A percentile compares a stretch with the other conserved stretches of the same genome.
Evolutionary conservation across 2,797 vertebrate species (phyloP).

Genomic region (Cossypha heuglini): DNA sequence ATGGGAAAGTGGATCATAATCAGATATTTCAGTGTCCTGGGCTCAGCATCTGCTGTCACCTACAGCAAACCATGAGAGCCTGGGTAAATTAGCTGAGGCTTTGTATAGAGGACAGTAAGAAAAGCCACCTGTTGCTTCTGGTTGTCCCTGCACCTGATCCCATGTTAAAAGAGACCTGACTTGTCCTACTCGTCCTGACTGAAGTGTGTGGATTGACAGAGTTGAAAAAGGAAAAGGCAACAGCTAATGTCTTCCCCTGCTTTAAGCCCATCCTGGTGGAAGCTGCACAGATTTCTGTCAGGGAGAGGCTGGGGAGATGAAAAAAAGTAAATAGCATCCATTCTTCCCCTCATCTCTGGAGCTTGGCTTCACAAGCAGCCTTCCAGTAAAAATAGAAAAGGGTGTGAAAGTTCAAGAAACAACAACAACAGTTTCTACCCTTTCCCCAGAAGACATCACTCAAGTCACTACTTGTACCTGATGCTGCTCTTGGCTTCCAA

Average conservation of each 20-base stretch:
- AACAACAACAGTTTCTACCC: background rate
- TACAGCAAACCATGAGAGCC: background rate
- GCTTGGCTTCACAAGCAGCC: background rate
- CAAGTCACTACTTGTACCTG: background rate
- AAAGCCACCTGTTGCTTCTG: background rate
- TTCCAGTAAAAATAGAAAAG: background rate
- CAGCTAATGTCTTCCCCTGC: background rate
- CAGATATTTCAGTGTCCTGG: background rate
- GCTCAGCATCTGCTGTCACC: background rate
- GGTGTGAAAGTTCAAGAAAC: background rate
- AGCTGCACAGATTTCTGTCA: background rate
- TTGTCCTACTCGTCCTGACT: background rate
- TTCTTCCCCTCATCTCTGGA: background rate
- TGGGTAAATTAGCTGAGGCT: background rate
- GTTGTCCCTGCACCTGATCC: background rate
- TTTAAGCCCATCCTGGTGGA: background rate
- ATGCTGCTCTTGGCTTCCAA: background rate
- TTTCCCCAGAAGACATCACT: background rate
- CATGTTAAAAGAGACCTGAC: background rate
- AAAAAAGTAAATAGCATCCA: background rate
- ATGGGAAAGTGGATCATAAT: background rate
- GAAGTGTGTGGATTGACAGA: background rate
- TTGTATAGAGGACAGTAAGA: background rate
- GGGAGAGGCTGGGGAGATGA: background rate
- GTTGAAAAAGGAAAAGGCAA: background rate